Base-by-base conservation (phyloP, 92 coral and sea anemone genomes). In the Anthopleura xanthogrammica region DNA sequence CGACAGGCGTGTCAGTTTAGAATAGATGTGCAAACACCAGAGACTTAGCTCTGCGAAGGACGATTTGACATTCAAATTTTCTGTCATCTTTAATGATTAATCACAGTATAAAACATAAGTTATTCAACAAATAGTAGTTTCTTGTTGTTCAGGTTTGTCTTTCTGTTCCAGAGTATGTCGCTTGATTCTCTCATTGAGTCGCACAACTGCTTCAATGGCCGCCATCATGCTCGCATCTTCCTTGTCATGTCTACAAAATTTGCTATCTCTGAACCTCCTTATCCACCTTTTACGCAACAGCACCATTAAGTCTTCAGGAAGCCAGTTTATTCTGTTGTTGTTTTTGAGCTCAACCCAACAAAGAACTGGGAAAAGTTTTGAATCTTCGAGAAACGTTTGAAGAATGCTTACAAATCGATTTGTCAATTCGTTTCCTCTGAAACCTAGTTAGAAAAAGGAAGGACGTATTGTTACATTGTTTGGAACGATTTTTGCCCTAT, bases 261-360 rank as follows among this genome's bases (percentile, higher is more conserved):
- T 60, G 3, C 52, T 11, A 4, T 70, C 65, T 48, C 29, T 17
- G 65, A 81, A 81, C 65, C 14, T 74, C 20, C 19, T 80, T 23
- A 17, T 50, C 89, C 89, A 86, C 48, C 89, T 52, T 41, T 23
- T 43, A 54, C 74, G 80, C 13, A 91, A 62, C 16, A 78, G 89
- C 24, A 79, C 68, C 80, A 88, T 81, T 41, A 91, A 75, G 29
- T 79, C 60, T 9, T 82, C 79, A 14, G 94, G 90, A 57, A 91
- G 72, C 73, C 85, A 77, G 70, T 65, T 91, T 60, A 91, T 91
- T 72, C 82, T 85, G 52, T 85, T 76, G 86, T 91, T 91, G 86
- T 91, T 91, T 79, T 88, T 85, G 8, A 91, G 72, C 70, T 89
- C 91, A 66, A 88, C 87, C 94, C 94, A 91, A 50, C 90, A 60